Percentiles rank a stretch among this genome's conserved stretches.
phyloP scores from a whole-genome alignment of 2,888 invertebrate species.

The Apotomis betuletana region DNA sequence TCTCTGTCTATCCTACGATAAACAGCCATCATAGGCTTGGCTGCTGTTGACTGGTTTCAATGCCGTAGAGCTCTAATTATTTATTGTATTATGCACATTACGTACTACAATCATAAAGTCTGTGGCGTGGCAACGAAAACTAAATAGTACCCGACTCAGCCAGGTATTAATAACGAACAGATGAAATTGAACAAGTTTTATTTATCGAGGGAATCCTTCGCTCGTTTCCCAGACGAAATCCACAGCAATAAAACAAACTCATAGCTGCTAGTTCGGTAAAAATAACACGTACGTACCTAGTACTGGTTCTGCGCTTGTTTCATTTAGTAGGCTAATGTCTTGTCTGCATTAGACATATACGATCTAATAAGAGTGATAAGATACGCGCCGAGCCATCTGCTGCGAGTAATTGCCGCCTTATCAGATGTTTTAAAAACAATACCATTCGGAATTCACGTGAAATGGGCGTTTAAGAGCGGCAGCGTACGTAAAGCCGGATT shows the following conservation, averaged over 20 bases:
- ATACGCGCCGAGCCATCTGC: constrained; percentile 26
- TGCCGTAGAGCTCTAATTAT: too few relatives aligned
- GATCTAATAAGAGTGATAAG: constrained; percentile 20
- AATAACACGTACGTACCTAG: constrained; percentile 33
- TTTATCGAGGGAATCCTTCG: constrained; percentile 24
- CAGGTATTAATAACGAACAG: constrained; percentile 2
- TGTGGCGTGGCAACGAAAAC: neutral
- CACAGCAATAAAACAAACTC: constrained; percentile 31
- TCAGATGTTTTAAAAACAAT: constrained; percentile 17
- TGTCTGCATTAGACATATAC: constrained; percentile 37
- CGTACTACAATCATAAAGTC: neutral
- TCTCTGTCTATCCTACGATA: too few relatives aligned
- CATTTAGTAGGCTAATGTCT: constrained; percentile 36
- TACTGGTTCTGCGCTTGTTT: constrained; percentile 26
- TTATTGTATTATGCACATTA: too few relatives aligned
- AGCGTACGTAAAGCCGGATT: neutral
- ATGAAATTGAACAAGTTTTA: constrained; percentile 6
- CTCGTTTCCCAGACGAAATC: constrained; percentile 25
- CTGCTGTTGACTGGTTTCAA: neutral
- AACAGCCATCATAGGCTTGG: too few relatives aligned
- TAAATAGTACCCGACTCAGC: neutral
- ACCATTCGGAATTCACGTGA: neutral
- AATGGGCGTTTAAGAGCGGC: neutral
- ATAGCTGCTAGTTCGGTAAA: constrained; percentile 32
- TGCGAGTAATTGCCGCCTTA: constrained; percentile 7